Base-by-base conservation (phyloP, 1,140 invertebrate genomes). In the Gonatopus flavifemur region DNA sequence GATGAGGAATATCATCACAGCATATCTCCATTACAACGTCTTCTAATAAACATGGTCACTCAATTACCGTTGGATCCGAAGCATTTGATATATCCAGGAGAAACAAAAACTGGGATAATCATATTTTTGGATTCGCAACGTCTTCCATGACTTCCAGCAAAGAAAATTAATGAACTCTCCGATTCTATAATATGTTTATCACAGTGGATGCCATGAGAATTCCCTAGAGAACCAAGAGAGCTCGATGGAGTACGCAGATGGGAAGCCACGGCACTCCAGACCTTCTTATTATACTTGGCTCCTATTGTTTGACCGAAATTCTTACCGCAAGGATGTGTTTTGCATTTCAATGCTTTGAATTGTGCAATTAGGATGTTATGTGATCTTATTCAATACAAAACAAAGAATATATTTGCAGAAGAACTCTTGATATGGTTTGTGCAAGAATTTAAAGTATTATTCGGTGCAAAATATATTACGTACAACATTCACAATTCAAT, bases 1-100 rank as follows among this genome's bases (percentile, higher is more conserved):
- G 15, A 55, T 13, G 13, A 30, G 41, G 33, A 51, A 13, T 50
- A 55, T 37, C 54, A 62, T 31, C 12, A 15, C 9, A 46, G 48
- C n/a, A 25, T 12, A 3, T 49, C 49, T 1, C 43, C 37, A 8
- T 38, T 60, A 2, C 48, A 47, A 48, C 9, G 22, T 43, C 20
- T 53, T 20, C 4, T 31, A 3, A 1, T 67, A n/a, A 42, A 37
- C 3, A 40, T 64, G 44, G 57, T 67, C 19, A 33, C 38, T 7
- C 4, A 32, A 13, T 35, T 66, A 38, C 57, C 60, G 13, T 33
- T 46, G n/a, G n/a, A n/a, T n/a, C n/a, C n/a, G n/a, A n/a, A n/a
- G n/a, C n/a, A n/a, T n/a, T n/a, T n/a, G n/a, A 16, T 57, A 66
- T 30, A 61, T 57, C 31, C 53, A 58, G 60, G 58, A 2, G 58